Evolutionary conservation across 2,113 vertebrate species (phyloP).

Genomic region (Poecile atricapillus): DNA sequence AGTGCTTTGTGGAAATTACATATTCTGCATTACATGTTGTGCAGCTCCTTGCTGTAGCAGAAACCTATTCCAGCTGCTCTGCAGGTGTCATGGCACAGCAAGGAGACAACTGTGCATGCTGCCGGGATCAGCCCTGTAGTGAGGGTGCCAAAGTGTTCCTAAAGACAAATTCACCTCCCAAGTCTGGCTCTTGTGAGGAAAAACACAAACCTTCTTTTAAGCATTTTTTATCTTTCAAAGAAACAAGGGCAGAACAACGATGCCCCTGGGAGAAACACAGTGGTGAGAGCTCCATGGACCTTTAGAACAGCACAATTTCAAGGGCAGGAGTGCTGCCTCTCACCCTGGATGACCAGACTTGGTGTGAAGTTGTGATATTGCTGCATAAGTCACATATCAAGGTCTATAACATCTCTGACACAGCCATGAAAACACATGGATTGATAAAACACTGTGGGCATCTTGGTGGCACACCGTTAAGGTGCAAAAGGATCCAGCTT

Average conservation of each 20-base stretch:
- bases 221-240: background rate
- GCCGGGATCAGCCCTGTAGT: fast-evolving
- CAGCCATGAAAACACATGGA: background rate
- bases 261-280: background rate
- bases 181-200: background rate
- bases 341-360: background rate
- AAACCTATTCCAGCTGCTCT: background rate
- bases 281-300: background rate
- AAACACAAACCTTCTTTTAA: background rate
- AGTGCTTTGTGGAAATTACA: background rate
- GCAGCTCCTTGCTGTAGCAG: background rate
- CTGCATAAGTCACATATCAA: background rate
- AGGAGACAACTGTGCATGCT: background rate
- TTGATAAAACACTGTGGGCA: background rate
- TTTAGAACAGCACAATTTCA: background rate
- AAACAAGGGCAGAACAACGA: background rate
- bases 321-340: background rate
- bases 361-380: background rate
- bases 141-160: background rate
- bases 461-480: background rate
- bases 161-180: fast-evolving
- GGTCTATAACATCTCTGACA: background rate
- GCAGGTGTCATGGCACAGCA: background rate
- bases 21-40: background rate
- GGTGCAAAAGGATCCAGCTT: background rate